Conservation (phyloP, 2,113 vertebrate genomes). For the Gopherus evgoodei region DNA sequence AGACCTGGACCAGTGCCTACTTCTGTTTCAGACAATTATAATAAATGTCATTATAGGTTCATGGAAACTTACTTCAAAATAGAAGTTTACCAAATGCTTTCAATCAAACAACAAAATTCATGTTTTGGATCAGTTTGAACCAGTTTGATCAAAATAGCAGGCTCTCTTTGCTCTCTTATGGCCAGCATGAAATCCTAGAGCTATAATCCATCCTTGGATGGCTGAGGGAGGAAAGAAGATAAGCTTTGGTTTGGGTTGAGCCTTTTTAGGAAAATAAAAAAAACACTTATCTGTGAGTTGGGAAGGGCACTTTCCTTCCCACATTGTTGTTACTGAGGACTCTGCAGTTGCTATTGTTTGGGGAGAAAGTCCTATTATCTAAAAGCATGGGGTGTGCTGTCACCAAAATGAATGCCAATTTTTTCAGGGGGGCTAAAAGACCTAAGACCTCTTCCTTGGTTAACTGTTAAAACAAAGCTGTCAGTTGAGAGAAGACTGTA, state of each 20-base stretch:
- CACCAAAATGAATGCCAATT: neutral
- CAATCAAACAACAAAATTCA: constrained; percentile 7
- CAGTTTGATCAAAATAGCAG: too few species aligned
- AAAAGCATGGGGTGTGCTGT: neutral
- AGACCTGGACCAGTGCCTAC: neutral
- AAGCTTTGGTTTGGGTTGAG: neutral
- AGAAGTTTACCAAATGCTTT: constrained; percentile 66
- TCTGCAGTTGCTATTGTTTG: neutral
- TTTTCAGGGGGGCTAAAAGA: neutral
- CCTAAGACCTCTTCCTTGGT: neutral
- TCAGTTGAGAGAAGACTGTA: neutral
- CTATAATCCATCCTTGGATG: neutral
- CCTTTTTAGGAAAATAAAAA: neutral
- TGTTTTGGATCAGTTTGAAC: too few species aligned
- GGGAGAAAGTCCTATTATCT: neutral
- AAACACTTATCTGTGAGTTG: neutral
- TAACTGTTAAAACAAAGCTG: neutral
- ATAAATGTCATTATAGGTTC: constrained; percentile 66
- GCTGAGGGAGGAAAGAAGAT: neutral
- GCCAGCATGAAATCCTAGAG: neutral
- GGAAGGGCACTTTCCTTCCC: neutral
- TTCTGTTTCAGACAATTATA: constrained; percentile 57
- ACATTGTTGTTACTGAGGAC: neutral
- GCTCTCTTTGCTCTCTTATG: too few species aligned
- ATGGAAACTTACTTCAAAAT: constrained; percentile 62